These are phyloP conservation scores for Trinorchestia longiramus DNA, from an alignment of 1,140 invertebrate genomes.

Conservation along the genomic window DNA sequence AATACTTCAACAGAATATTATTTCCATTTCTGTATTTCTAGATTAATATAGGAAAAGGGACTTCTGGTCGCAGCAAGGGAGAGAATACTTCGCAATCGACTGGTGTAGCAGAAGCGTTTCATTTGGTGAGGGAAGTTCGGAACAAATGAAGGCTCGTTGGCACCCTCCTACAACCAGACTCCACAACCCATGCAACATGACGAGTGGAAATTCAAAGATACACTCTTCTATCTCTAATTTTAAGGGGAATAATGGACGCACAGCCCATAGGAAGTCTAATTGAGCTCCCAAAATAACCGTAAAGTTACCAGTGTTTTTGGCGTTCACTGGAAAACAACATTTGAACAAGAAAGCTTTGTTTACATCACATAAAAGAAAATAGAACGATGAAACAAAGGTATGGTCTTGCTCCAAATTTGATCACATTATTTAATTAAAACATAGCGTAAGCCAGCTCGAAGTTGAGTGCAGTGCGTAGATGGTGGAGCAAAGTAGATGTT, in stretches of 20 bases:
- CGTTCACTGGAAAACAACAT: neutral
- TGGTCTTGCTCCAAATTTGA: neutral
- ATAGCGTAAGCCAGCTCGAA: neutral
- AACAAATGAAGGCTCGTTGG: neutral
- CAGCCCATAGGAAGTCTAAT: no score
- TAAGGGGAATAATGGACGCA: no score
- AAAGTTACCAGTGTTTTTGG: neutral
- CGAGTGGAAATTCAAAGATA: neutral
- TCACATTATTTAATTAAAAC: neutral
- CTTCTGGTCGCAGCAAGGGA: neutral
- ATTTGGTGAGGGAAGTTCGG: neutral
- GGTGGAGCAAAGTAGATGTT: neutral
- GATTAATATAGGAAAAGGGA: neutral
- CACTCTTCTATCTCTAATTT: neutral
- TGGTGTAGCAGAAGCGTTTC: neutral
- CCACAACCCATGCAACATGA: neutral
- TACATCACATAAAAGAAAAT: neutral
- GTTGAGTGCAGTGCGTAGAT: neutral
- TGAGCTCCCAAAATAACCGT: no score
- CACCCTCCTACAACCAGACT: neutral
- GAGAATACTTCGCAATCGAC: neutral
- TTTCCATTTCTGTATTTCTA: no score
- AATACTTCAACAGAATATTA: no score
- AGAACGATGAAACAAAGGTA: no score
- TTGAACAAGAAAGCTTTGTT: neutral